A percentile compares a stretch with the other conserved stretches of the same genome.
Conservation (phyloP, 2,888 invertebrate genomes). For the Heterodera filipjevi region DNA sequence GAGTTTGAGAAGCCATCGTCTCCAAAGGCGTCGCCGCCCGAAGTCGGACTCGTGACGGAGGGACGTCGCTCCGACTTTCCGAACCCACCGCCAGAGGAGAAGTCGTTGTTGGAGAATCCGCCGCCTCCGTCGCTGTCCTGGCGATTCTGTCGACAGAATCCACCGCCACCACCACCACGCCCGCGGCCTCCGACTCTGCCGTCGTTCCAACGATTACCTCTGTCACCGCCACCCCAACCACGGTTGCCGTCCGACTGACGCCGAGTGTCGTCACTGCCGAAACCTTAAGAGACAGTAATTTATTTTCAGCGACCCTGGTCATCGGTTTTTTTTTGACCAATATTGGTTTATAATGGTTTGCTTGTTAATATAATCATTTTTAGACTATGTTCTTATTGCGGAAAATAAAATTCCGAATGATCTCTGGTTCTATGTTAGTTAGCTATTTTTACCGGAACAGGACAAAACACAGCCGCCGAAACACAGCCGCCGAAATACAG, state of each 20-base stretch:
- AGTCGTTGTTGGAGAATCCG: not conserved
- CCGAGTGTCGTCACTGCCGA: not conserved
- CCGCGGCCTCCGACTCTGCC: conserved; percentile 1
- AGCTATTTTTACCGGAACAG: too few species aligned
- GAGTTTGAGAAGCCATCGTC: conserved; percentile 28
- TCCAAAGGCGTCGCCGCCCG: conserved; percentile 7
- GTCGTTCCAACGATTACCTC: conserved; percentile 3
- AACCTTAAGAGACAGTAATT: not conserved
- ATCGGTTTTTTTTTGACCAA: too few species aligned
- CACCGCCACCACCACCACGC: not conserved
- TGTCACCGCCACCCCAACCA: conserved; percentile 6
- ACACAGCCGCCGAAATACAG: too few species aligned
- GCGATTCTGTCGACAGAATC: not conserved
- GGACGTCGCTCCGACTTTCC: not conserved
- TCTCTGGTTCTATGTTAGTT: too few species aligned
- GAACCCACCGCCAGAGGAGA: not conserved
- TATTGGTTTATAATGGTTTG: too few species aligned
- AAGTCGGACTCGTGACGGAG: not conserved
- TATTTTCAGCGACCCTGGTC: too few species aligned
- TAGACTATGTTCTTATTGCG: too few species aligned
- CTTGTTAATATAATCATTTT: too few species aligned
- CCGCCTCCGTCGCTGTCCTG: not conserved
- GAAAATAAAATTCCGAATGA: too few species aligned
- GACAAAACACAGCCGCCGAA: too few species aligned
- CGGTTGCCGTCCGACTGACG: not conserved